A percentile compares a stretch with the other conserved stretches of the same genome.
phyloP scores from a whole-genome alignment of 2,797 vertebrate genomes.

The Falco peregrinus region DNA sequence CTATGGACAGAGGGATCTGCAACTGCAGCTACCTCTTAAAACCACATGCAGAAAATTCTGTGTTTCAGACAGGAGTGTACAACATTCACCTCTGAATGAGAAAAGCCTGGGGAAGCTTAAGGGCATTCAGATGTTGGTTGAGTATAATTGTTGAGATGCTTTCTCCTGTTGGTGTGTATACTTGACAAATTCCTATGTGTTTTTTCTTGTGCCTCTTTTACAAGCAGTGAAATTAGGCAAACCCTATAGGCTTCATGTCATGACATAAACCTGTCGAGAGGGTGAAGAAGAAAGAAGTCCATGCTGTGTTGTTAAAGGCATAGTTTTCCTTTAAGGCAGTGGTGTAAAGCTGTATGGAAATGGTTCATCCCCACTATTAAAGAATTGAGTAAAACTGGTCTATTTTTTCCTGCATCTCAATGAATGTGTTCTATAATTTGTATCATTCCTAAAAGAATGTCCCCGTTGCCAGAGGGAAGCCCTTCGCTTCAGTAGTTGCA shows the following conservation, averaged over 20 bases:
- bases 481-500: not conserved
- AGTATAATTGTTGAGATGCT: not conserved
- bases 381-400: not conserved
- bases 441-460: not conserved
- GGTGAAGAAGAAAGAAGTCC: not conserved
- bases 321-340: not conserved
- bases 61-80: not conserved
- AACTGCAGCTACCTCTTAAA: not conserved
- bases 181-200: not conserved
- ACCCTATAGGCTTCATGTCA: not conserved
- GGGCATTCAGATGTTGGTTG: not conserved
- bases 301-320: not conserved
- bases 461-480: not conserved
- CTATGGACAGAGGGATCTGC: not conserved
- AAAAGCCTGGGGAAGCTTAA: not conserved
- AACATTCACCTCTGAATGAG: not conserved
- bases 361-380: not conserved
- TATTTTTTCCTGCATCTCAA: not conserved
- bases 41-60: accelerated
- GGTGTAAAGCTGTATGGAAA: not conserved
- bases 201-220: not conserved
- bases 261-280: not conserved
- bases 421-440: not conserved
- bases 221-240: not conserved
- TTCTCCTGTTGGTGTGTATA: not conserved